Conservation (phyloP, 2,888 invertebrate genomes). For the Drosophila kambysellisi region DNA sequence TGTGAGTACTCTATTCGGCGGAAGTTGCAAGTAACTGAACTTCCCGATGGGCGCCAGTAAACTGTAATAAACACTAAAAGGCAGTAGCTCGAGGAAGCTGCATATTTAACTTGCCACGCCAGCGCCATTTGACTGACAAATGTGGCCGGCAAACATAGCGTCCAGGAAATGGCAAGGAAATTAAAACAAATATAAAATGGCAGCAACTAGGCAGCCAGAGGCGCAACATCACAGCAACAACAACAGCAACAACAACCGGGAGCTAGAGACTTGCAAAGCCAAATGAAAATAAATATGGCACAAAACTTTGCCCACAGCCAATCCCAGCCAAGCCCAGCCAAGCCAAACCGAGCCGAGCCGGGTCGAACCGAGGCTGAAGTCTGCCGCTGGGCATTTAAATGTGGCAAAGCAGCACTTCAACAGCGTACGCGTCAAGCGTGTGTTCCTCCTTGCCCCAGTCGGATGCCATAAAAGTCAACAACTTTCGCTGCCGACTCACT, state of each 20-base stretch:
- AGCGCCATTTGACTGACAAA: slow-evolving; percentile 76
- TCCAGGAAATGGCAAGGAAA: slow-evolving; percentile 78
- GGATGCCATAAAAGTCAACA: slow-evolving; percentile 77
- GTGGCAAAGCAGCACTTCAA: slow-evolving; percentile 53
- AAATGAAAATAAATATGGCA: slow-evolving; percentile 74
- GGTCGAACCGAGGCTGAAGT: slow-evolving; percentile 18
- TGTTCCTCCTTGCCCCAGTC: slow-evolving; percentile 35
- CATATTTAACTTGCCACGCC: slow-evolving; percentile 59
- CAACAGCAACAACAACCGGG: slow-evolving; percentile 4
- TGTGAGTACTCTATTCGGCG: slow-evolving; percentile 32
- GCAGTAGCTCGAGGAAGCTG: slow-evolving; percentile 59
- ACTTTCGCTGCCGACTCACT: slow-evolving; percentile 62
- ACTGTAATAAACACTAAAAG: slow-evolving; percentile 76
- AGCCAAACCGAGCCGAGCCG: background rate
- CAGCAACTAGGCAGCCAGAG: slow-evolving; percentile 50
- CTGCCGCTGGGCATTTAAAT: slow-evolving; percentile 58
- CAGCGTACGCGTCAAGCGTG: slow-evolving; percentile 22
- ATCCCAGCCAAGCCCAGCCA: background rate
- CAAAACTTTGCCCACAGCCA: slow-evolving; percentile 57
- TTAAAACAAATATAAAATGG: slow-evolving; percentile 79
- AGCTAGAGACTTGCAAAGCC: slow-evolving; percentile 27
- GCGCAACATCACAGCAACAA: slow-evolving; percentile 15
- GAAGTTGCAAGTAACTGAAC: slow-evolving; percentile 78
- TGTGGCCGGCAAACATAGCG: slow-evolving; percentile 57
- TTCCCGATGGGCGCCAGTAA: slow-evolving; percentile 70